Base-by-base conservation (phyloP, 2,113 vertebrate species). In the Drymodes brunneopygia region DNA sequence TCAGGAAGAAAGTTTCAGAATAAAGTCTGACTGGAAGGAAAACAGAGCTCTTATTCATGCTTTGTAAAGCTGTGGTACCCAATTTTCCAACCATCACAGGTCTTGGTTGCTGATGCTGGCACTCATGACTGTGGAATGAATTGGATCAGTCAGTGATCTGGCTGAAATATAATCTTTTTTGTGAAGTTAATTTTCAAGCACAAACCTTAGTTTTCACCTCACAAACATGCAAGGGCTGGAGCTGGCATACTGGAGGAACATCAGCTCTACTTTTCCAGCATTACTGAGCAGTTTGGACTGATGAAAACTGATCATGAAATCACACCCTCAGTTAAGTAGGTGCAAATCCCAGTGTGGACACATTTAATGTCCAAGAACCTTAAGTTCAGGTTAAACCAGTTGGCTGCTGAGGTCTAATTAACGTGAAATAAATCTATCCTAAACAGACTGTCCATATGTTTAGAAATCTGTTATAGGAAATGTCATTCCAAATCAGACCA, bases 301-400 rank as follows among this genome's bases (percentile, higher is more conserved):
- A 44, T 79, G 90, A 89, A 92, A 95, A 89, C 65, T 87, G 95
- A 95, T 91, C 70, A 21, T 87, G 90, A 84, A 93, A 87, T 93
- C 90, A 84, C 81, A 91, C 31, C 60, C 67, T 91, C n/a, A 6
- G 53, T 81, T 96, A 97, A 97, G 78, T 79, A 95, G 70, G 95
- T 96, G 90, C 57, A 97, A 96, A 95, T 96, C 81, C 86, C 40
- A 42, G 48, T 94, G 93, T 81, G 70, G 94, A 94, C 57, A 71
- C 38, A 73, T 65, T 90, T 90, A 73, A 65, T 78, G 89, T 78
- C 83, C 77, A 62, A 74, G 50, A 86, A 73, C 47, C 77, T 95
- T 88, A 75, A 83, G n/a, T 92, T 90, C 88, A 81, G 36, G 56
- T 81, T 96, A 74, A 94, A 87, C 25, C 23, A 62, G 38, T 81